Evolutionary conservation across 2,888 invertebrate genomes (phyloP), one percentile per base, ranked within the genome.

Genomic region (Pachycephus smyrnensis): DNA sequence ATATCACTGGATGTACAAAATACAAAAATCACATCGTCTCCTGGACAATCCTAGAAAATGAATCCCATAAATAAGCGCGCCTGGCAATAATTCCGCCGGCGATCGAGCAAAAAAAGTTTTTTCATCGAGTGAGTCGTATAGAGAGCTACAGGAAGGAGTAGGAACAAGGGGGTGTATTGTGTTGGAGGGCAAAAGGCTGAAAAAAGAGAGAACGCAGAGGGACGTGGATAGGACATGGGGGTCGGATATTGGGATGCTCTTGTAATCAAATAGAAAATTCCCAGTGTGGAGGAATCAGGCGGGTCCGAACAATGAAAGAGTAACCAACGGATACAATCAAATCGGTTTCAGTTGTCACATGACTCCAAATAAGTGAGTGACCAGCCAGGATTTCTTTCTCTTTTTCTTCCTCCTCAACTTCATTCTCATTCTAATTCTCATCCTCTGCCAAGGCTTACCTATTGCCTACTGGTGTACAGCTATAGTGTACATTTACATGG

Each of bases 11-110:
- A 4, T 40, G 37, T 15, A 12, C 37, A 15, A 40, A 15, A 40
- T 15, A 15, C 15, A 68, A 69, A 74, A 55, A 73, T 11, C 69
- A 73, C 73, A 76, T 73, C 68, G 81, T 80, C 81, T 80, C 78
- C 74, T 76, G 85, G 85, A 82, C 82, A 84, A 82, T 86, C 82
- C 77, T 83, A 84, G 84, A 87, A 88, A 88, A 89, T 89, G 88
- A 89, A 89, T 83, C 84, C 89, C 85, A 89, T 89, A 89, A 89
- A 89, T 89, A 89, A 89, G 85, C 85, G 82, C 86, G 86, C 82
- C 86, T 87, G 84, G 85, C 89, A 89, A 89, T 88, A 88, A 89
- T 89, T 88, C 85, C 88, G 85, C 82, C 83, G 82, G 30, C 87
- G 86, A 88, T 88, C 85, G 87, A 82, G 82, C 85, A 83, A 86